phyloP scores from a whole-genome alignment of 2,113 vertebrate species.

The human region DNA sequence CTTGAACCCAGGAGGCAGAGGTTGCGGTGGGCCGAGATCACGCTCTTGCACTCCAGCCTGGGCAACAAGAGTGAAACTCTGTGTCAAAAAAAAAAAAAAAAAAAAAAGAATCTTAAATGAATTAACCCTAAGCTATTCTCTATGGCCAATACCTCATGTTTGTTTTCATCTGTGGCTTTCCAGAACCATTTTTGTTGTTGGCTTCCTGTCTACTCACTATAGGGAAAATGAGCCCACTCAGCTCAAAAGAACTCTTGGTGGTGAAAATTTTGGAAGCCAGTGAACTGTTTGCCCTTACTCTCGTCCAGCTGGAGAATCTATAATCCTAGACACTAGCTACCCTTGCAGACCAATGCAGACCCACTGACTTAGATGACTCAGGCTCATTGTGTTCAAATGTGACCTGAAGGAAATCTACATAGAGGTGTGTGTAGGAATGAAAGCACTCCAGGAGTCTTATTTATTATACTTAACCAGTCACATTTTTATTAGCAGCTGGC shows the following conservation, averaged over 20 bases:
- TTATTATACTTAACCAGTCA: neutral
- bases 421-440: neutral
- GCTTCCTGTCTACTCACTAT: neutral
- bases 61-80: no score
- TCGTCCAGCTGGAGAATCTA: neutral
- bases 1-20: no score
- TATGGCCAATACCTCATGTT: neutral
- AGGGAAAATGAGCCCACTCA: neutral
- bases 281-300: neutral
- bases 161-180: neutral
- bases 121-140: neutral
- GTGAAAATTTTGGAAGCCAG: neutral
- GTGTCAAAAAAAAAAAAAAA: no score
- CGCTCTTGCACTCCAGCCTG: no score
- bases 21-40: no score
- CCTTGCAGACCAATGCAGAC: neutral
- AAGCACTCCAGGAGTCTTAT: neutral
- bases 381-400: neutral
- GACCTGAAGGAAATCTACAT: neutral
- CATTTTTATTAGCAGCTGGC: constrained; percentile 28
- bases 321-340: neutral
- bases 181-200: neutral
- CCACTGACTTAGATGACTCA: neutral
- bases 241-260: neutral
- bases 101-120: neutral